phyloP scores from a whole-genome alignment of 2,113 vertebrate species.

The Mesembrinibis cayennensis region DNA sequence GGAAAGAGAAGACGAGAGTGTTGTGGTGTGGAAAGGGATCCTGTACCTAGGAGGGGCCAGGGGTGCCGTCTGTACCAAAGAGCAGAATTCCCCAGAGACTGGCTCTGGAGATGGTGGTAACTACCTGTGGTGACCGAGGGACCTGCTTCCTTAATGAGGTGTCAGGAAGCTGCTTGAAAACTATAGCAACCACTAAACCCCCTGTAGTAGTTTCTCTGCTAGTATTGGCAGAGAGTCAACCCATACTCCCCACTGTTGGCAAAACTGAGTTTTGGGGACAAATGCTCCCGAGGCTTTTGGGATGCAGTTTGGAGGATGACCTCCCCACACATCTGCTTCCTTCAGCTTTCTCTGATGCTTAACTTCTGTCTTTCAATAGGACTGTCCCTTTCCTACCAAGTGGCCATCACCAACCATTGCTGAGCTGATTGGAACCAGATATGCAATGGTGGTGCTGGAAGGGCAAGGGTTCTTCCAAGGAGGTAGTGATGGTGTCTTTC shows the following conservation, averaged over 20 bases:
- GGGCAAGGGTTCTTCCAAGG: not conserved
- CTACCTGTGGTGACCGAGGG: not conserved
- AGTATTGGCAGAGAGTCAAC: not conserved
- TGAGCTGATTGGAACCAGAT: slow-evolving; percentile 58
- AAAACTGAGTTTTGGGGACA: not conserved
- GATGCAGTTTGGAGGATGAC: not conserved
- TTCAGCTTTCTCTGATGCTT: not conserved
- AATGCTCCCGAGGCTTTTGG: not conserved
- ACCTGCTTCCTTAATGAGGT: not conserved
- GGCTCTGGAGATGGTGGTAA: not conserved
- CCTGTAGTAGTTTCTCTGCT: not conserved
- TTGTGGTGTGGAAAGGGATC: not conserved
- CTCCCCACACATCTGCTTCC: not conserved
- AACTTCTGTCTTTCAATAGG: not conserved
- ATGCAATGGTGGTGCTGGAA: not conserved
- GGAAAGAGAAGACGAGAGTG: not conserved
- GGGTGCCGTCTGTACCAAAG: not conserved
- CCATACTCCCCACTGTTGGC: not conserved
- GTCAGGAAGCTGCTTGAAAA: not conserved
- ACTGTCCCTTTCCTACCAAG: not conserved
- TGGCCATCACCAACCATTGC: slow-evolving; percentile 37
- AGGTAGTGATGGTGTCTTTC: not conserved
- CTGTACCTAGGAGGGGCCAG: not conserved
- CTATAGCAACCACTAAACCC: not conserved
- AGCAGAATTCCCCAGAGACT: not conserved